phyloP scores from a whole-genome alignment of 2,113 vertebrate species.

The Sylvicapra grimmia region DNA sequence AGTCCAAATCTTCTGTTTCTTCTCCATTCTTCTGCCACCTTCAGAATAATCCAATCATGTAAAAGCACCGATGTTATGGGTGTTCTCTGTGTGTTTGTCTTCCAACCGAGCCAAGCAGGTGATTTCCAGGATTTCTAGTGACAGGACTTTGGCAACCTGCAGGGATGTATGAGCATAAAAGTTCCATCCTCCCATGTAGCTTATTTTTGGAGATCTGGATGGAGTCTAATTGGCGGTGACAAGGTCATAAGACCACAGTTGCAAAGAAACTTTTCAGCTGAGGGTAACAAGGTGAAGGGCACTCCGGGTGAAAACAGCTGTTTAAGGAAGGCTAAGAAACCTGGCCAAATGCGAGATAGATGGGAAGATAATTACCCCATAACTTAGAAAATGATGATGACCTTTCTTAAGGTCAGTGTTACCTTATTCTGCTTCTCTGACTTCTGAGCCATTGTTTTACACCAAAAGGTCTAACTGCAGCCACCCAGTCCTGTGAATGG shows the following conservation, averaged over 20 bases:
- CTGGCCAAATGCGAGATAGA: neutral
- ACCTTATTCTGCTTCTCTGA: neutral
- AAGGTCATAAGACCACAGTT: neutral
- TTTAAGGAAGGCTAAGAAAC: neutral
- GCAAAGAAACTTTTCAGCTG: neutral
- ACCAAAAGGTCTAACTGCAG: neutral
- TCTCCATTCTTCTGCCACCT: neutral
- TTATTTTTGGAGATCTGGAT: neutral
- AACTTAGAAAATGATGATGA: neutral
- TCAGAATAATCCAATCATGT: neutral
- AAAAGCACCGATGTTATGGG: neutral
- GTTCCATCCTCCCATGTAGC: neutral
- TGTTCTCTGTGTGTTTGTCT: neutral
- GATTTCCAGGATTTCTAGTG: slow-evolving; percentile 1
- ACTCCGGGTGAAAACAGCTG: neutral
- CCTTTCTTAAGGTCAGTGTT: neutral
- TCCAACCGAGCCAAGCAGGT: neutral
- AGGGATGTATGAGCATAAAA: neutral
- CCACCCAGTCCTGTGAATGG: too few species aligned
- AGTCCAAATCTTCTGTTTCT: neutral
- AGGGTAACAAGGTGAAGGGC: slow-evolving; percentile 2
- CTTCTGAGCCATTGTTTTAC: neutral
- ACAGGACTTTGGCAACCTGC: neutral
- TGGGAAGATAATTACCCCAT: neutral
- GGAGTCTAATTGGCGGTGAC: slow-evolving; percentile 42